Percentiles rank a stretch among this genome's conserved stretches.
Evolutionary conservation across 2,113 vertebrate genomes (phyloP).

Genomic region (Coryphaenoides rupestris): DNA sequence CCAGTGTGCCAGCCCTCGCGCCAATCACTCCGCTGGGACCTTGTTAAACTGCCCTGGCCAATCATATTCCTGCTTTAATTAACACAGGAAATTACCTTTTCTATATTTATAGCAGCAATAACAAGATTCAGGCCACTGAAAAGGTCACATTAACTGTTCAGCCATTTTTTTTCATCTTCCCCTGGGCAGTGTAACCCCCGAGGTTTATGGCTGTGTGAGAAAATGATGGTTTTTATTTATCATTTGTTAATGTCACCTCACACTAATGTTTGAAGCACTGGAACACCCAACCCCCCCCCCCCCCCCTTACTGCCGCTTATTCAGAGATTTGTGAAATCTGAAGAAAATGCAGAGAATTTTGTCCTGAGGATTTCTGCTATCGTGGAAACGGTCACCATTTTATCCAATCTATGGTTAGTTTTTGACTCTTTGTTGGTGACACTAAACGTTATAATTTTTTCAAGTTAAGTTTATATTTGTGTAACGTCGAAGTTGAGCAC

Average conservation of each 20-base stretch:
- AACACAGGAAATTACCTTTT: conserved; percentile 54
- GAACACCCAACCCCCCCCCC: background rate
- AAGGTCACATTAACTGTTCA: conserved; percentile 62
- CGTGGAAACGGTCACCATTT: too few relatives aligned
- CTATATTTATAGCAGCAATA: conserved; percentile 58
- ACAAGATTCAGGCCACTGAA: conserved; percentile 38
- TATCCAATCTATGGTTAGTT: too few relatives aligned
- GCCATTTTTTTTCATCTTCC: conserved; percentile 20
- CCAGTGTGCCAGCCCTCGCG: conserved; percentile 28
- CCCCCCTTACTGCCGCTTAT: too few relatives aligned
- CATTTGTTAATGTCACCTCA: conserved; percentile 17
- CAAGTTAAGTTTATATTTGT: too few relatives aligned
- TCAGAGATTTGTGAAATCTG: too few relatives aligned
- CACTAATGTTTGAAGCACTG: background rate
- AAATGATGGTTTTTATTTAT: conserved; percentile 4
- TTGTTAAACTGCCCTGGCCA: conserved; percentile 46
- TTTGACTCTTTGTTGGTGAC: too few relatives aligned
- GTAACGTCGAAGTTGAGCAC: too few relatives aligned
- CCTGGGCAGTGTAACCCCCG: conserved; percentile 34
- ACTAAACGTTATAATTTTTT: too few relatives aligned
- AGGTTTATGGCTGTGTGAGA: conserved; percentile 33
- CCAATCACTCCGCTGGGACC: conserved; percentile 50
- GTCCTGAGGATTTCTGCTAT: too few relatives aligned
- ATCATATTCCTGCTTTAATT: conserved; percentile 51
- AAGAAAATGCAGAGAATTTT: too few relatives aligned